Base-by-base conservation (phyloP, 2,888 invertebrate genomes). In the Tipula helvola region DNA sequence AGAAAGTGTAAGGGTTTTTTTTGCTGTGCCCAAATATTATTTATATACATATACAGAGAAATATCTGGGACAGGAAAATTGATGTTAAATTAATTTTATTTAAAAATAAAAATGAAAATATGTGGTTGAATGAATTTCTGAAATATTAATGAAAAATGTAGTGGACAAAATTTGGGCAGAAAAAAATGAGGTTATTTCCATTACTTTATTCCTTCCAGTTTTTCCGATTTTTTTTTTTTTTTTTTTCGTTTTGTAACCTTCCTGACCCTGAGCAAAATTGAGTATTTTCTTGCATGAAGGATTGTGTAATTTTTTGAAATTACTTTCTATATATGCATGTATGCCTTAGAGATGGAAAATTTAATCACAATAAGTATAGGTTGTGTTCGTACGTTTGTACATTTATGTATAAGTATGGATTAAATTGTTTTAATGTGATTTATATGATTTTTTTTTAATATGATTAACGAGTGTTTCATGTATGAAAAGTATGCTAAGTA, bases 51-150 rank as follows among this genome's bases (percentile, higher is more conserved):
- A 8, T 52, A 10, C 10, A 12, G 71, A 28, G 12, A 71, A 71
- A 71, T 71, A 71, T 71, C 71, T 28, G 71, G 71, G 71, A 71
- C 71, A 71, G 71, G 71, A 71, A 71, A 71, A 71, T 71, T 71
- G 71, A 71, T 71, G 71, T 71, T 71, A 71, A 71, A 71, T 71
- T 71, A 71, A 71, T 71, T 71, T 71, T 71, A 71, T 71, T 71
- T 71, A 71, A 71, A 71, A 71, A 71, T 71, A 71, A 71, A 71
- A 71, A 71, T 71, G 71, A 71, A 71, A 71, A 71, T 71, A 71
- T 71, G 71, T 71, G 71, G 71, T 71, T 71, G 71, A 71, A 71
- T 71, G 71, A 71, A 71, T 71, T 71, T 71, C 71, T 71, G 28
- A 71, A 71, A 71, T 71, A 71, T 71, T 71, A 71, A 71, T 71